Base-by-base conservation (phyloP, 2,888 invertebrate species). In the Cephus pygmeus region DNA sequence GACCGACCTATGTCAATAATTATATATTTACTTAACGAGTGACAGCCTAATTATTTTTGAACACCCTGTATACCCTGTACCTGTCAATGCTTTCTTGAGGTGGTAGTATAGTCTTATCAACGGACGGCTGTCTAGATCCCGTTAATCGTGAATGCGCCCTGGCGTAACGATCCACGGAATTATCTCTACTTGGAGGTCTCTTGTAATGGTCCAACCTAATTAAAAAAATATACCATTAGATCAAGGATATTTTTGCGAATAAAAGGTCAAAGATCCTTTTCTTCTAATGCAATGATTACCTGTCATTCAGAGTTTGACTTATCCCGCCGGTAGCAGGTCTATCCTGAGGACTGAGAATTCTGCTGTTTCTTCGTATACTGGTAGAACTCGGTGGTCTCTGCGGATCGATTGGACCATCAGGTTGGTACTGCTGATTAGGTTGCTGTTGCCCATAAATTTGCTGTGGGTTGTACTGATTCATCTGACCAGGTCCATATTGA, bases 131-230 rank as follows among this genome's bases (percentile, higher is more conserved):
- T 79, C 97, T 93, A 1, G 96, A 96, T 83, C 93, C 93, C 84
- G 93, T 93, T 83, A 95, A 90, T 79, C 94, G 92, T 83, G 94
- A 94, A 75, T 95, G 93, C 34, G 96, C 95, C 81, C 96, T 93
- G 9, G 95, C 94, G 89, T 96, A 96, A 81, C 96, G 94, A 92
- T 97, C 97, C 73, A 97, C 96, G 85, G 97, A 97, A 80, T 96
- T 95, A 90, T 97, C 97, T 89, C 97, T 93, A 92, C 97, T 97
- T 1, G 97, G 97, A 76, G 97, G 97, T 90, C 97, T 93, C 92
- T 97, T 97, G 92, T 98, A 98, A 90, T 98, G 98, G 92, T 98
- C 98, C 90, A 98, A 96, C 93, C 92, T 95, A 93, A n/a, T 81
- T 85, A n/a, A 75, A 78, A 71, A 69, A 71, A 34, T 69, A 69